Percentiles rank a stretch among this genome's conserved stretches.
These are phyloP conservation scores for Mystacides longicornis DNA, from an alignment of 2,888 invertebrate species.

Conservation along the genomic window DNA sequence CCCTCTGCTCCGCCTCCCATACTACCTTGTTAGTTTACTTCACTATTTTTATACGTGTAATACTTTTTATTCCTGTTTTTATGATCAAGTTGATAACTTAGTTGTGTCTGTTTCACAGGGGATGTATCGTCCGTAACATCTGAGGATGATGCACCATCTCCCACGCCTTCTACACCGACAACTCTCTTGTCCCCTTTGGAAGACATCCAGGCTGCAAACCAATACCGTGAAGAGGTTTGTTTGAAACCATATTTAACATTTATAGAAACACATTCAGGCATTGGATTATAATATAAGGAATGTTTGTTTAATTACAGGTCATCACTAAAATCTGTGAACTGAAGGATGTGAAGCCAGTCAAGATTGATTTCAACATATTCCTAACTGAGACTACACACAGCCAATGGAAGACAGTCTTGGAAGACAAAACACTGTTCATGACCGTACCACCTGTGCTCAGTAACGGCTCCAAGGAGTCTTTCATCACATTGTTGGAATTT, in stretches of 20 bases:
- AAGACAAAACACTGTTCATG: conserved; percentile 75
- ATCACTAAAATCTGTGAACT: conserved; percentile 59
- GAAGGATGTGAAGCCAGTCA: conserved; percentile 58
- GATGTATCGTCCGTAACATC: conserved; percentile 20
- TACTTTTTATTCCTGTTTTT: neutral
- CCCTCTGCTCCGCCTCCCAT: conserved; percentile 52
- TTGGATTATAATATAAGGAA: neutral
- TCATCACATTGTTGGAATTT: conserved; percentile 88
- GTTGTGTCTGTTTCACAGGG: conserved; percentile 13
- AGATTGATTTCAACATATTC: conserved; percentile 67
- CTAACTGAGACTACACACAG: conserved; percentile 71
- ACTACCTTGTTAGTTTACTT: conserved; percentile 31
- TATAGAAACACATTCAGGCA: neutral
- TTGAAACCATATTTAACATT: neutral
- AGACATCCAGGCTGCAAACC: conserved; percentile 15
- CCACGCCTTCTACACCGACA: conserved; percentile 19
- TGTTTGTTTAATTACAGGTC: conserved; percentile 34
- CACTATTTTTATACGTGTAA: neutral
- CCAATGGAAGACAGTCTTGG: conserved; percentile 77
- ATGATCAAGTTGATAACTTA: neutral
- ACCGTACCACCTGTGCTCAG: conserved; percentile 80
- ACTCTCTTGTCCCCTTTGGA: conserved; percentile 20
- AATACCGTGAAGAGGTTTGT: conserved; percentile 23
- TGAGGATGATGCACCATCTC: conserved; percentile 18
- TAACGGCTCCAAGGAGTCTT: conserved; percentile 91